Evolutionary conservation across 2,888 invertebrate genomes (phyloP).

Genomic region (Agrilus mali): DNA sequence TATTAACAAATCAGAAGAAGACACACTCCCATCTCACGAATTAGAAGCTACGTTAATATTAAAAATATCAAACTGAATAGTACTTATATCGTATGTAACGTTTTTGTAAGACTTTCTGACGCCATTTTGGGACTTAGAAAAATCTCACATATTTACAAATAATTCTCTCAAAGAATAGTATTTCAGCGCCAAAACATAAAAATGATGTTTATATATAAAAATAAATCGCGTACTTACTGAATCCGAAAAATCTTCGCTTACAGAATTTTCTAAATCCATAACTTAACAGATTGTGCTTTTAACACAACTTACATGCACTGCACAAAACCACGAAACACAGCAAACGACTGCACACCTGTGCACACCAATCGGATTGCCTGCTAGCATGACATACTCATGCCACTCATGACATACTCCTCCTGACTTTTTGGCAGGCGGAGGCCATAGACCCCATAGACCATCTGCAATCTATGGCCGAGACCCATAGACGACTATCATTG

Average conservation of each 20-base stretch:
- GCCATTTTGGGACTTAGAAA: slow-evolving; percentile 82
- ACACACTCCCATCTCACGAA: background rate
- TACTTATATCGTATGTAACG: no score
- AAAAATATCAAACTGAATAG: no score
- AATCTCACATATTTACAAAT: slow-evolving; percentile 29
- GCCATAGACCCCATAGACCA: no score
- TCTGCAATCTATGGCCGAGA: no score
- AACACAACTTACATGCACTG: slow-evolving; percentile 9
- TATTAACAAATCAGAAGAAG: slow-evolving; percentile 1
- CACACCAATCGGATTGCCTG: no score
- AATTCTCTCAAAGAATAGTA: background rate
- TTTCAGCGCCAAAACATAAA: slow-evolving; percentile 4
- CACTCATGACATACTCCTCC: no score
- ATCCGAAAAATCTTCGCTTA: slow-evolving; percentile 43
- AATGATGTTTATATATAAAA: slow-evolving; percentile 13
- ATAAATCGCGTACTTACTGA: slow-evolving; percentile 43
- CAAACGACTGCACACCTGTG: no score
- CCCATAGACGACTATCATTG: no score
- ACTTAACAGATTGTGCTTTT: slow-evolving; percentile 39
- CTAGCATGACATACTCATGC: no score
- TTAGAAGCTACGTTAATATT: no score
- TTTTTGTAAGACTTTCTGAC: slow-evolving; percentile 54
- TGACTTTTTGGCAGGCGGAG: no score
- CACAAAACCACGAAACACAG: no score
- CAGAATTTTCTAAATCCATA: slow-evolving; percentile 55